These are phyloP conservation scores for Aratinga solstitialis DNA, from an alignment of 2,797 vertebrate genomes.

Conservation along the genomic window DNA sequence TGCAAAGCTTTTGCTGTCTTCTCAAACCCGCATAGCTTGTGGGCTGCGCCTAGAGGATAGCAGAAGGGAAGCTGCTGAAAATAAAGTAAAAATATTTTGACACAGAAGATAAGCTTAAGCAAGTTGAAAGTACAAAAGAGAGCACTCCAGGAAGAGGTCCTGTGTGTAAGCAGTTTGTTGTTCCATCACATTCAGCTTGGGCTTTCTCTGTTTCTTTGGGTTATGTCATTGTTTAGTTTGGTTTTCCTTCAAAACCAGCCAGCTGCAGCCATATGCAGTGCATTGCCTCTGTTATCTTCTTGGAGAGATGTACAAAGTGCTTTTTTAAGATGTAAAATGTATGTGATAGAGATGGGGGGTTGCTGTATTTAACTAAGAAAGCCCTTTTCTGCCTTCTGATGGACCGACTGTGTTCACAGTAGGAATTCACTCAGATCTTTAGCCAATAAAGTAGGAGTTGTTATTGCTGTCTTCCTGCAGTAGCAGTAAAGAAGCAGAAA, in stretches of 20 bases:
- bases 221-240: constrained; percentile 52
- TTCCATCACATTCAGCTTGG: constrained; percentile 8
- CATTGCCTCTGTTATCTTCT: neutral
- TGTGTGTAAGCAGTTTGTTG: neutral
- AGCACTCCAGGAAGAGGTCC: neutral
- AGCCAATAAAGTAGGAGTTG: constrained; percentile 43
- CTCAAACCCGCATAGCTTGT: neutral
- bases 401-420: constrained; percentile 2
- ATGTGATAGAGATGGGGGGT: neutral
- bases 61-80: neutral
- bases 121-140: neutral
- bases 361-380: constrained; percentile 8
- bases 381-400: constrained; percentile 23
- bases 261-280: neutral
- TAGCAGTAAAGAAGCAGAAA: constrained; percentile 17
- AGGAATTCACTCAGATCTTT: constrained; percentile 45
- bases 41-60: neutral
- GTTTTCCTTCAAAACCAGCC: constrained; percentile 27
- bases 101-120: neutral
- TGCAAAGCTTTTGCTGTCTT: neutral
- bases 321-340: neutral
- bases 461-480: constrained; percentile 62
- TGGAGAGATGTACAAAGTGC: neutral
- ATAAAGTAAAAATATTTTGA: neutral
- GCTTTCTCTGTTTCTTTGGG: constrained; percentile 34